Evolutionary conservation across 2,888 invertebrate genomes (phyloP).

Genomic region (Itoplectis maculator): DNA sequence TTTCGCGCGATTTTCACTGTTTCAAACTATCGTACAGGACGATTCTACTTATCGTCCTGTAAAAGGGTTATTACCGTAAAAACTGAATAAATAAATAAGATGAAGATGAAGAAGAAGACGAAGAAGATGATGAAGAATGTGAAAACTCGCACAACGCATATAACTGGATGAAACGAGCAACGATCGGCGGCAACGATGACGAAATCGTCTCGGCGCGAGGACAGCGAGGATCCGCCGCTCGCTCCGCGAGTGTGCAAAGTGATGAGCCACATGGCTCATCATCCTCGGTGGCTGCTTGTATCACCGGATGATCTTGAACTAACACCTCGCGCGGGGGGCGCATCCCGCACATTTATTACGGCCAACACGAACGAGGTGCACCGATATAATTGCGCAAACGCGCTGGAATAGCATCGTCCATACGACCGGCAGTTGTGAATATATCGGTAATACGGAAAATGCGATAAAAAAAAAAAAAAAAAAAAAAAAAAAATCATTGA

Average conservation of each 20-base stretch:
- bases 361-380: slow-evolving; percentile 81
- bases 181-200: too few species aligned
- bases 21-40: too few species aligned
- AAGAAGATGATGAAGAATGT: slow-evolving; percentile 41
- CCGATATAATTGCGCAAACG: slow-evolving; percentile 83
- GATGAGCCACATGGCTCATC: slow-evolving; percentile 49
- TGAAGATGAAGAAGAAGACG: slow-evolving; percentile 41
- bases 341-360: slow-evolving; percentile 82
- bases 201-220: slow-evolving; percentile 36
- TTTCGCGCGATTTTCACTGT: too few species aligned
- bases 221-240: too few species aligned
- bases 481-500: too few species aligned
- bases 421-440: slow-evolving; percentile 32
- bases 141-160: neutral
- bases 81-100: too few species aligned
- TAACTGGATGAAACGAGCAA: too few species aligned
- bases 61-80: too few species aligned
- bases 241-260: slow-evolving; percentile 54
- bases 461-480: slow-evolving; percentile 26
- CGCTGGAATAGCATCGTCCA: slow-evolving; percentile 49
- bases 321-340: slow-evolving; percentile 83
- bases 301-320: slow-evolving; percentile 83
- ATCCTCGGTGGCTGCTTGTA: slow-evolving; percentile 76
- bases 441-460: slow-evolving; percentile 36
- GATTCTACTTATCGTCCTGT: too few species aligned